Percentiles rank a stretch among this genome's conserved stretches.
Conservation (phyloP, 2,888 invertebrate species). For the Eupithecia inturbata region DNA sequence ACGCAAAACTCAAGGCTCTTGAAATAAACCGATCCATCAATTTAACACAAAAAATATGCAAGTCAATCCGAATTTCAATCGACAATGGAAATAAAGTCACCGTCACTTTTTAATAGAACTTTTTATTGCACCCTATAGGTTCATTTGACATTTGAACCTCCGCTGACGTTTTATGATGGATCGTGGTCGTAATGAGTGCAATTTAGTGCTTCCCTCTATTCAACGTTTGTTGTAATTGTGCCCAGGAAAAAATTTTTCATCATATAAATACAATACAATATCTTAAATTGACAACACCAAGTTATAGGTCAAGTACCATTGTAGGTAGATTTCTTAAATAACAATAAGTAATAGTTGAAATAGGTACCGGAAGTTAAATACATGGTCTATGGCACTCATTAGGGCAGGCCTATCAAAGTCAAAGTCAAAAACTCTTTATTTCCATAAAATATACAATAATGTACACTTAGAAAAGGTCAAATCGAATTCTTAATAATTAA, state of each 20-base stretch:
- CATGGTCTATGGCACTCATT: too few species aligned
- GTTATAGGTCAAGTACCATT: too few species aligned
- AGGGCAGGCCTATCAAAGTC: too few species aligned
- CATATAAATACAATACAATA: too few species aligned
- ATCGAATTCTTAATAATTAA: too few species aligned
- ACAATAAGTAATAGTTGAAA: too few species aligned
- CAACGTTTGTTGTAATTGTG: constrained; percentile 65
- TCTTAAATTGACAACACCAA: too few species aligned
- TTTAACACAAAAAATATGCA: constrained; percentile 84
- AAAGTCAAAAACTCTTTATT: too few species aligned
- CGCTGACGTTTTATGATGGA: constrained; percentile 83
- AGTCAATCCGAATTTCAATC: constrained; percentile 84
- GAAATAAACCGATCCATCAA: constrained; percentile 83
- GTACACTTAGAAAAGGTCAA: too few species aligned
- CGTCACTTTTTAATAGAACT: constrained; percentile 84
- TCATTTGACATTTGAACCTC: constrained; percentile 83
- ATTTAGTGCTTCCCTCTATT: constrained; percentile 78
- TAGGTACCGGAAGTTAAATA: too few species aligned
- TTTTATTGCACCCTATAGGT: constrained; percentile 82
- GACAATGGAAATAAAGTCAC: constrained; percentile 84
- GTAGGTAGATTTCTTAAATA: too few species aligned
- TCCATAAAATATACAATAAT: too few species aligned
- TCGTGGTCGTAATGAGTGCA: constrained; percentile 82
- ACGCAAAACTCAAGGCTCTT: constrained; percentile 70
- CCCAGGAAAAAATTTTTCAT: constrained; percentile 28